Conservation (phyloP, 2,888 invertebrate genomes). For the Fabriciana adippe region DNA sequence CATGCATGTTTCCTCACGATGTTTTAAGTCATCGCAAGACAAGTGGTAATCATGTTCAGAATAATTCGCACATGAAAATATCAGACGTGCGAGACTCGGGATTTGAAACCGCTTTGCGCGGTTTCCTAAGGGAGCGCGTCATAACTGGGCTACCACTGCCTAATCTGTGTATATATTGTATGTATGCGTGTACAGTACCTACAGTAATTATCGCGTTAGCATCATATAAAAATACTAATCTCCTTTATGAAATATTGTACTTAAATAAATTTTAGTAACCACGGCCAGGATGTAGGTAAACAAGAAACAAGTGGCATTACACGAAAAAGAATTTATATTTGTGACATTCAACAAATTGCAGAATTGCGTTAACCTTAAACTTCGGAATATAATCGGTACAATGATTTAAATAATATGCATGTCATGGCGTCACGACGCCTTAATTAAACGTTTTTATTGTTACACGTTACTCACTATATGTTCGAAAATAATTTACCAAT, state of each 20-base stretch:
- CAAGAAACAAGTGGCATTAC: constrained; percentile 36
- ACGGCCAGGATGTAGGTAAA: constrained; percentile 30
- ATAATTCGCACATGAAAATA: no score
- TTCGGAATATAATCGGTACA: constrained; percentile 23
- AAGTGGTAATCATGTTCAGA: no score
- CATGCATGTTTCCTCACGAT: no score
- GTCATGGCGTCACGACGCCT: background rate
- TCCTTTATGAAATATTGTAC: background rate
- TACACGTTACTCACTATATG: background rate
- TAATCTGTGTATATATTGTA: no score
- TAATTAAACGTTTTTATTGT: constrained; percentile 8
- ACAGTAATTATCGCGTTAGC: no score
- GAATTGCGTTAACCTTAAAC: constrained; percentile 36
- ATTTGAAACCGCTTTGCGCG: no score
- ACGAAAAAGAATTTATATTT: constrained; percentile 29
- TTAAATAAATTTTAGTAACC: background rate
- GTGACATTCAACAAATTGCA: constrained; percentile 38
- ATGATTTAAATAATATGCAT: constrained; percentile 21
- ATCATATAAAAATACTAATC: no score
- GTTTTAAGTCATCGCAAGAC: no score
- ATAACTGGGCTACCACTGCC: no score
- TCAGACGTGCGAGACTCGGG: no score
- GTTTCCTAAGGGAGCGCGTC: no score
- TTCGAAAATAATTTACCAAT: background rate
- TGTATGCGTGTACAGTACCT: no score